Percentiles rank a stretch among this genome's conserved stretches.
phyloP scores from a whole-genome alignment of 2,113 vertebrate genomes.

The Syrrhaptes paradoxus region DNA sequence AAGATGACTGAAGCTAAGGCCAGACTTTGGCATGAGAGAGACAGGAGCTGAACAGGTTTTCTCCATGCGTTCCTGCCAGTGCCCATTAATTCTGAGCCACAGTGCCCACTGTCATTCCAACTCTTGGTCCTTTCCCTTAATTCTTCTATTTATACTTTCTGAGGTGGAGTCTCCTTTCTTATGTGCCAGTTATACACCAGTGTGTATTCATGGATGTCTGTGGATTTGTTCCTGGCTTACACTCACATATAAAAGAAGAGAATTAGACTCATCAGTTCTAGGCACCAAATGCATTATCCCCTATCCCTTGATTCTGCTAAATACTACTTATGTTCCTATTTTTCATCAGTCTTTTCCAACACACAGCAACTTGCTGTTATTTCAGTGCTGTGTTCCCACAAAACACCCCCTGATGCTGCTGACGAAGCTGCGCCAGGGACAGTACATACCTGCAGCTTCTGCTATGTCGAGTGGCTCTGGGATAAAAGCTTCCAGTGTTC shows the following conservation, averaged over 20 bases:
- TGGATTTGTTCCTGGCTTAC: neutral
- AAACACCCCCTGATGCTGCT: neutral
- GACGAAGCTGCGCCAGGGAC: neutral
- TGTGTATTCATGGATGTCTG: neutral
- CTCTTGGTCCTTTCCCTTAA: neutral
- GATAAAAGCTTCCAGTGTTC: neutral
- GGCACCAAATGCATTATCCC: neutral
- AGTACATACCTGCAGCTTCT: neutral
- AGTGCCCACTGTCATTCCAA: neutral
- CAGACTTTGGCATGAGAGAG: neutral
- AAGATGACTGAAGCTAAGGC: neutral
- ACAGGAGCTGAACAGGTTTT: conserved; percentile 16
- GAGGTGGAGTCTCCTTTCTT: neutral
- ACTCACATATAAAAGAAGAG: neutral
- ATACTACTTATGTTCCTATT: neutral
- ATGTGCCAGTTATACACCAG: neutral
- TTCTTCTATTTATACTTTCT: conserved; percentile 24
- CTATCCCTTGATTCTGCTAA: neutral
- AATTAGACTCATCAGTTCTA: neutral
- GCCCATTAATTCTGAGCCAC: neutral
- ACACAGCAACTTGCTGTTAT: neutral
- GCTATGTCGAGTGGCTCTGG: neutral
- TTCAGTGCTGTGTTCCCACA: neutral
- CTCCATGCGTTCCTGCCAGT: conserved; percentile 21
- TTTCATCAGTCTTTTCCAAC: neutral